These are phyloP conservation scores for Pachydiplax longipennis DNA, from an alignment of 2,888 invertebrate genomes.

Conservation along the genomic window DNA sequence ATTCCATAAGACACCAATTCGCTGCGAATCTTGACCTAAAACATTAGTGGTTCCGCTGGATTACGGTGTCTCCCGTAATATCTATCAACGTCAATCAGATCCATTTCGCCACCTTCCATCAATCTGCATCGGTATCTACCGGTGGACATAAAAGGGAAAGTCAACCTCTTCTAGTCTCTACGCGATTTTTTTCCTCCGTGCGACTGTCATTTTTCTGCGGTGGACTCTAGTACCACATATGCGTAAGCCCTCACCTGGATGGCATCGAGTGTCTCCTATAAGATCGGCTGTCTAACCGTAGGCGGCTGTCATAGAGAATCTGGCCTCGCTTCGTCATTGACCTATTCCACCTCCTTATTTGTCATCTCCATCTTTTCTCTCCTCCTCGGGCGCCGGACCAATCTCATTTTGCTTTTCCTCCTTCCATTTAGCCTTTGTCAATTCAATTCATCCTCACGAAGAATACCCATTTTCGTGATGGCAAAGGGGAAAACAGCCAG, in stretches of 20 bases:
- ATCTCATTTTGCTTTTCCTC: background rate
- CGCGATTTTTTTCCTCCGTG: background rate
- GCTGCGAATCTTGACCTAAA: constrained; percentile 38
- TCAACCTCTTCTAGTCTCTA: constrained; percentile 10
- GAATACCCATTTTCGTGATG: background rate
- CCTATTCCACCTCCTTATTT: background rate
- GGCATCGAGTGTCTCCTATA: constrained; percentile 26
- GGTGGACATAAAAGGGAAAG: constrained; percentile 38
- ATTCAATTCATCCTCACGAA: background rate
- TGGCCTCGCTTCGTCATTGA: constrained; percentile 19
- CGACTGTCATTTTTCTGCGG: constrained; percentile 26
- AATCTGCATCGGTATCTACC: constrained; percentile 2
- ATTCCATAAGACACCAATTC: constrained; percentile 9
- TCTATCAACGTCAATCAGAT: constrained; percentile 1
- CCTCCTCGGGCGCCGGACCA: background rate
- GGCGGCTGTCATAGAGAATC: constrained; percentile 38
- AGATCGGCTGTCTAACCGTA: constrained; percentile 23
- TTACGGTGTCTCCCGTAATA: background rate
- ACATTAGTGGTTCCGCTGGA: background rate
- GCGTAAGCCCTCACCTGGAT: background rate
- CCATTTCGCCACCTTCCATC: constrained; percentile 39
- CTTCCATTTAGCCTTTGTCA: background rate
- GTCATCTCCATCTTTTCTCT: background rate
- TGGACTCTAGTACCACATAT: constrained; percentile 23
- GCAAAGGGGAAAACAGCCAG: background rate